Conservation (phyloP, 2,797 vertebrate species). For the Pogoniulus pusillus region DNA sequence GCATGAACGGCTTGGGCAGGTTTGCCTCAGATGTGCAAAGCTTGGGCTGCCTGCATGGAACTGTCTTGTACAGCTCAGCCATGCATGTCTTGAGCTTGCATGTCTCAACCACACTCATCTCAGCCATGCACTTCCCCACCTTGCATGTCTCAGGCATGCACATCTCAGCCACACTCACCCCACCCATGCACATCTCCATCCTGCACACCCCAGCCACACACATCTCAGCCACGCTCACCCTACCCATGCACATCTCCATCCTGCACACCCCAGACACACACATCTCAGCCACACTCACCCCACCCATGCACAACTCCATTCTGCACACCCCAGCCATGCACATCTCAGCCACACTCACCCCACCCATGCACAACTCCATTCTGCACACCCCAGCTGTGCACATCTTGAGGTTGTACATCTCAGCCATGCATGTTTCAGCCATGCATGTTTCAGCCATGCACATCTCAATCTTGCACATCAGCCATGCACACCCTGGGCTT, state of each 20-base stretch:
- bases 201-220: not conserved
- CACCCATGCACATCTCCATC: no score
- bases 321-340: not conserved
- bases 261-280: not conserved
- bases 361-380: not conserved
- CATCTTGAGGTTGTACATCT: fast-evolving
- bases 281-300: fast-evolving
- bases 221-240: no score
- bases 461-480: not conserved
- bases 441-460: not conserved
- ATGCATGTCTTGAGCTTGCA: not conserved
- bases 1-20: fast-evolving
- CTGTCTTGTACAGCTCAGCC: not conserved
- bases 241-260: not conserved
- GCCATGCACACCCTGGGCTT: not conserved
- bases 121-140: no score
- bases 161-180: no score
- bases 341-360: no score
- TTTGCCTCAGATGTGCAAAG: not conserved
- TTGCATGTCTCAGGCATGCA: not conserved
- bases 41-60: not conserved
- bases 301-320: not conserved
- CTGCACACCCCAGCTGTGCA: not conserved
- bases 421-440: not conserved
- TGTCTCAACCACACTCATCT: fast-evolving